Base-by-base conservation (phyloP, 2,113 vertebrate species). In the Campylomormyrus tamandua region DNA sequence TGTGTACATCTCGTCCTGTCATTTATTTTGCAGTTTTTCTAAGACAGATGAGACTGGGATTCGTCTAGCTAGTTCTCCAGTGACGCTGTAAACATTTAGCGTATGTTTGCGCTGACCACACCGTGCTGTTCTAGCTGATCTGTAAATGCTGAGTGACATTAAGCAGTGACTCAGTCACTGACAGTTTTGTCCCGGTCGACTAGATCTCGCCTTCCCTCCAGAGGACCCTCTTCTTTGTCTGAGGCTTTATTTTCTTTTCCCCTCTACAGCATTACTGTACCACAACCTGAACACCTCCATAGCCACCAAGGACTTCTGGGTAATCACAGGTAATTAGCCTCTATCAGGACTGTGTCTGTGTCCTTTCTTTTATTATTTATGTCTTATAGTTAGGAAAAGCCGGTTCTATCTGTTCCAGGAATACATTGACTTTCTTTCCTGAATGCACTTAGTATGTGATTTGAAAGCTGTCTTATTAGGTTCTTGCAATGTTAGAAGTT, bases 241-340 rank as follows among this genome's bases (percentile, higher is more conserved):
- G 15, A 74, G 7, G 21, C 77, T 15, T 13, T 50, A 87, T 19
- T n/a, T 10, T 24, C 56, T 17, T 90, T 52, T 80, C 46, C 24
- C 83, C 66, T 92, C 94, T 94, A 90, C 93, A 99, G 98, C 98
- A 0, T 94, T 99, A 91, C 97, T 98, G 93, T 99, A 99, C 92
- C 97, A 98, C 92, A 99, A 98, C 93, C 97, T 99, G 49, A 98
- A 99, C 94, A 97, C 96, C 1, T 99, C 98, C 0, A 95, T 95
- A 88, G 96, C 97, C 86, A 99, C 98, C 58, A 97, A 96, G 94
- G 97, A 96, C 94, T 98, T 97, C 89, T 99, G 98, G 98, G 97
- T 99, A 88, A 97, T 97, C 94, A 99, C 98, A 97, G 98, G 98
- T 99, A 95, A 95, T 46, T 46, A 42, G 39, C 74, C 27, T 70